These are phyloP conservation scores for Numenius arquata DNA, from an alignment of 2,113 vertebrate species.

Conservation along the genomic window DNA sequence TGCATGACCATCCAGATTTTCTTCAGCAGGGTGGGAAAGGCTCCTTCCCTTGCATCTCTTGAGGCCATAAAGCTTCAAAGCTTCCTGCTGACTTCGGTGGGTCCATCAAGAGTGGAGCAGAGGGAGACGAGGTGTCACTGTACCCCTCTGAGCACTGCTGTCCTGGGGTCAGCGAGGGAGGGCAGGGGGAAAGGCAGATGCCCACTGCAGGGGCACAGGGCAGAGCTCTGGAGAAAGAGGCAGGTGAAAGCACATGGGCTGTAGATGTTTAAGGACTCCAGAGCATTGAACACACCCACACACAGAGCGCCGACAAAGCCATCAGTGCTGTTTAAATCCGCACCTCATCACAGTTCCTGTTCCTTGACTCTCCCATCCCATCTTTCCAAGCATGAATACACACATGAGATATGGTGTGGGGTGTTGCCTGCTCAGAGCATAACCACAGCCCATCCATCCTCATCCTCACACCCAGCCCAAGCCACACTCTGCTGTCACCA, in stretches of 20 bases:
- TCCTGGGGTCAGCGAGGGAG: not conserved
- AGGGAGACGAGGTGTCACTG: not conserved
- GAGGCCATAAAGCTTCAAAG: not conserved
- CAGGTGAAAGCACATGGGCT: not conserved
- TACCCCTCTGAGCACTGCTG: not conserved
- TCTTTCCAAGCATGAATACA: not conserved
- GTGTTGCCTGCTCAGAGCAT: not conserved
- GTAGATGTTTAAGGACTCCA: not conserved
- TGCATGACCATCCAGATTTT: fast-evolving
- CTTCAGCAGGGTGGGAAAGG: not conserved
- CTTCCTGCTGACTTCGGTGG: not conserved
- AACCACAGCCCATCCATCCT: not conserved
- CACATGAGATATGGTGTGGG: fast-evolving
- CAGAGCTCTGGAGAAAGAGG: not conserved
- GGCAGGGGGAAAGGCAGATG: not conserved
- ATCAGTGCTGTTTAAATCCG: not conserved
- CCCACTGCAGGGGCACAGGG: not conserved
- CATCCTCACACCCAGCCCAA: not conserved
- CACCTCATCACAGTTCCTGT: not conserved
- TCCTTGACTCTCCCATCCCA: not conserved
- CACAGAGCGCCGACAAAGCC: not conserved
- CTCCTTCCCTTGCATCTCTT: not conserved
- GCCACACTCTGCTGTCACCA: not conserved
- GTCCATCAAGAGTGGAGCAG: not conserved
- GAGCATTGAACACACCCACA: not conserved